Conservation (phyloP, 2,797 vertebrate species). For the Chiloscyllium punctatum region DNA sequence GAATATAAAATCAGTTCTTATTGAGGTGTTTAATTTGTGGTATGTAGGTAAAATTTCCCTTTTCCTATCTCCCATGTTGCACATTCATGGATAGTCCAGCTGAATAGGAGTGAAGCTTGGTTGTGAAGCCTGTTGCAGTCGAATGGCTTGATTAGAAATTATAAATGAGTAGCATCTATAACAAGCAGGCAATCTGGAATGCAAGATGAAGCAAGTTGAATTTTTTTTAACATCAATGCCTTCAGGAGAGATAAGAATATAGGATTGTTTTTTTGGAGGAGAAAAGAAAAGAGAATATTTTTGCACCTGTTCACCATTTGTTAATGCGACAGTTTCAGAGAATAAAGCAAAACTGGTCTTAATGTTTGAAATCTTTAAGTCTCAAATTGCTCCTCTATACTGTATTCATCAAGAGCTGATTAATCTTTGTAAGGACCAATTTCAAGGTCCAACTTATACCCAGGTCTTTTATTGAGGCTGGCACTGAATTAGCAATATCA, state of each 20-base stretch:
- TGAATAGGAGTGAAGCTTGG: not conserved
- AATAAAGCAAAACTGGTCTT: not conserved
- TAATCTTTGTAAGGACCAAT: not conserved
- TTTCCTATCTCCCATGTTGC: not conserved
- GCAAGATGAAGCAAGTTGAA: not conserved
- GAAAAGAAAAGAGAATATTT: not conserved
- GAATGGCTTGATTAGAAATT: not conserved
- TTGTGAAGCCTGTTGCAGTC: not conserved
- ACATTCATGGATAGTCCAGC: not conserved
- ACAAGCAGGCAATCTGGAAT: not conserved
- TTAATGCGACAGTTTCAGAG: not conserved
- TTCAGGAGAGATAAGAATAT: not conserved
- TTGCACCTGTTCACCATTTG: not conserved
- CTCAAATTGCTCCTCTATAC: not conserved
- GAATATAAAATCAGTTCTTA: not conserved
- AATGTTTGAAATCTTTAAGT: not conserved
- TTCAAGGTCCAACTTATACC: not conserved
- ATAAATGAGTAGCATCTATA: not conserved
- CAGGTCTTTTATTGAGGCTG: not conserved
- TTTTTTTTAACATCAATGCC: too few species aligned
- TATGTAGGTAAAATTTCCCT: not conserved
- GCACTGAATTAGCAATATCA: not conserved
- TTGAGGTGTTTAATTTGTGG: not conserved
- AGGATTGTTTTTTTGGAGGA: not conserved
- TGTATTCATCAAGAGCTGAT: not conserved